Evolutionary conservation across 1,140 invertebrate species (phyloP).

Genomic region (Ostrea denselamellosa): DNA sequence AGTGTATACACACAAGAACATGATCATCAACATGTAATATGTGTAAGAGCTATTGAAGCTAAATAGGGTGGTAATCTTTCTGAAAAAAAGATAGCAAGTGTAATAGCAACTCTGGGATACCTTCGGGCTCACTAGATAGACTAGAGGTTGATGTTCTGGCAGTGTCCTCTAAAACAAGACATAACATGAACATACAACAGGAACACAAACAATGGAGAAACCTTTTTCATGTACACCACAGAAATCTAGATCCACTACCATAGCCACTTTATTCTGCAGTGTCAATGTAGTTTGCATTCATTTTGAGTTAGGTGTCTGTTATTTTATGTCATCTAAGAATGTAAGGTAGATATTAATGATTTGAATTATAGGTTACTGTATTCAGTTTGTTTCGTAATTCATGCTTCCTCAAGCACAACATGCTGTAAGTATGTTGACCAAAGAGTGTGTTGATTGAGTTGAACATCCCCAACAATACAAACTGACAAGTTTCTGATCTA

Average conservation of each 20-base stretch:
- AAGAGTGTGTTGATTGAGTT: no score
- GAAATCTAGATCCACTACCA: not conserved
- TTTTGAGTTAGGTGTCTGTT: no score
- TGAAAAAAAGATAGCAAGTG: not conserved
- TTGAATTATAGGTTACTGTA: not conserved
- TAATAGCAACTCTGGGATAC: not conserved
- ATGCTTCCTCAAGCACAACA: not conserved
- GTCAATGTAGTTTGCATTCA: no score
- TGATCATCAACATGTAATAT: not conserved
- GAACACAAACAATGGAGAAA: not conserved
- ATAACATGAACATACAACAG: not conserved
- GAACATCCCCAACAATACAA: not conserved
- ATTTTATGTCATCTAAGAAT: no score
- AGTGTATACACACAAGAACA: not conserved
- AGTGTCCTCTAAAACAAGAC: slow-evolving; percentile 26
- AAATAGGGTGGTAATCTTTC: not conserved
- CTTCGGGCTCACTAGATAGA: not conserved
- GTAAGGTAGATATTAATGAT: not conserved
- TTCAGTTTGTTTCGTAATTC: not conserved
- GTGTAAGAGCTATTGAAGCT: slow-evolving; percentile 9
- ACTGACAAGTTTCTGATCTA: not conserved
- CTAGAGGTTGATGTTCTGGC: not conserved
- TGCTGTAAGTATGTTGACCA: not conserved
- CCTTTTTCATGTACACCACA: not conserved
- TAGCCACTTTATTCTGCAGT: no score